phyloP scores from a whole-genome alignment of 2,888 invertebrate species.

The Xylota segnis region DNA sequence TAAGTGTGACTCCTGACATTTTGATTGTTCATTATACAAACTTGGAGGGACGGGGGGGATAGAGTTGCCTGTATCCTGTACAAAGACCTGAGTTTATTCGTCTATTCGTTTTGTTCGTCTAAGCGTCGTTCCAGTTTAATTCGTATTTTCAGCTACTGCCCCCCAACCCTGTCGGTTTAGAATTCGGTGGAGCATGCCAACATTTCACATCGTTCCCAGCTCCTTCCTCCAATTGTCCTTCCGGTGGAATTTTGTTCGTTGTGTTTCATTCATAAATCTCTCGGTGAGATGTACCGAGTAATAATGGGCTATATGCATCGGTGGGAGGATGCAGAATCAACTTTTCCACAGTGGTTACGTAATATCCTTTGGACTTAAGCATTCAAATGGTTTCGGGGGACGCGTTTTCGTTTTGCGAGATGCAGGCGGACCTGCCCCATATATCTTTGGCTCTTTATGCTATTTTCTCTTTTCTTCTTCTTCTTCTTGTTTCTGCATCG shows the following conservation, averaged over 20 bases:
- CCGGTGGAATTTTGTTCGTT: slow-evolving; percentile 43
- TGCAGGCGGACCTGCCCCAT: slow-evolving; percentile 14
- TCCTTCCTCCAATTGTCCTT: slow-evolving; percentile 41
- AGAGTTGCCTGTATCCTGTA: neutral
- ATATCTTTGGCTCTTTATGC: slow-evolving; percentile 26
- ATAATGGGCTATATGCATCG: neutral
- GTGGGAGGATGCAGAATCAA: slow-evolving; percentile 24
- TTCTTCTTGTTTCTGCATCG: neutral
- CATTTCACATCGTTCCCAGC: slow-evolving; percentile 30
- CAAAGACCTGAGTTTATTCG: neutral
- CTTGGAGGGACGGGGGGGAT: neutral
- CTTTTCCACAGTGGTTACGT: slow-evolving; percentile 61
- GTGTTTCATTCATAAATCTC: slow-evolving; percentile 68
- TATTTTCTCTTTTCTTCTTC: slow-evolving; percentile 2
- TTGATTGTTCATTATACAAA: slow-evolving; percentile 23
- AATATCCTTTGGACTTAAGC: slow-evolving; percentile 54
- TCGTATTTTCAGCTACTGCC: neutral
- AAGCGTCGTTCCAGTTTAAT: slow-evolving; percentile 32
- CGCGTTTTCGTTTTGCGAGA: slow-evolving; percentile 21
- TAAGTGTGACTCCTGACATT: slow-evolving; percentile 47
- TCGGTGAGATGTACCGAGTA: slow-evolving; percentile 25
- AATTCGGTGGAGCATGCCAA: slow-evolving; percentile 8
- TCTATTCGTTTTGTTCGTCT: neutral
- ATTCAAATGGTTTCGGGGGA: slow-evolving; percentile 49
- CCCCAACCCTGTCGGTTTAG: too few species aligned